Evolutionary conservation across 2,113 vertebrate species (phyloP).

Genomic region (Hydropotes inermis): DNA sequence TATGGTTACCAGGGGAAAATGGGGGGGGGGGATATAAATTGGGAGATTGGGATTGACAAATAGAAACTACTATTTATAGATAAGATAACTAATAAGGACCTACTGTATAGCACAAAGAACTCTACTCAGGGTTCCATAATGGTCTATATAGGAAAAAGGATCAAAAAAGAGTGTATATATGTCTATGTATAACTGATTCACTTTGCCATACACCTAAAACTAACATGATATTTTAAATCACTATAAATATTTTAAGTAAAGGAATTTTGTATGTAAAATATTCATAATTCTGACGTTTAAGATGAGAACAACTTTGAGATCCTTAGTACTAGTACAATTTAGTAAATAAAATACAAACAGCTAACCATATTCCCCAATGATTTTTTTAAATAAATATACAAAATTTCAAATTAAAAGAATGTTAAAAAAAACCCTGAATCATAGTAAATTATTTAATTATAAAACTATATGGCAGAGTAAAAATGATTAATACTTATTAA

Average conservation of each 20-base stretch:
- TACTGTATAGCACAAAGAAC: not conserved
- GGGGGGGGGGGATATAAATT: not conserved
- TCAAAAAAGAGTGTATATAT: not conserved
- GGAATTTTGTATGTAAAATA: not conserved
- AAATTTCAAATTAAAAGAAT: not conserved
- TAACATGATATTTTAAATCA: not conserved
- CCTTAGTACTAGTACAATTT: not conserved
- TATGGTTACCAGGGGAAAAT: not conserved
- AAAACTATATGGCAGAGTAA: not conserved
- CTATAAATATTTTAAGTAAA: not conserved
- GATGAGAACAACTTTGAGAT: not conserved
- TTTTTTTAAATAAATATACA: not conserved
- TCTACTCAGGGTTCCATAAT: not conserved
- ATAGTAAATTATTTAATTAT: not conserved
- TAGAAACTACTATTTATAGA: not conserved
- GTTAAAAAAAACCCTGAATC: not conserved
- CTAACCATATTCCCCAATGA: not conserved
- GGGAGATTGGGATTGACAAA: not conserved
- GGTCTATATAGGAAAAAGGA: not conserved
- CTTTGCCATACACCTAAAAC: not conserved
- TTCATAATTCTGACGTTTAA: not conserved
- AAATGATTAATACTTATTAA: not conserved
- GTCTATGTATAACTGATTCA: not conserved
- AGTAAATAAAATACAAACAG: not conserved
- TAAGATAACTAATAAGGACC: not conserved